Evolutionary conservation across 2,888 invertebrate species (phyloP), one percentile per base, ranked within the genome.

Genomic region (Sussaba pulchella): DNA sequence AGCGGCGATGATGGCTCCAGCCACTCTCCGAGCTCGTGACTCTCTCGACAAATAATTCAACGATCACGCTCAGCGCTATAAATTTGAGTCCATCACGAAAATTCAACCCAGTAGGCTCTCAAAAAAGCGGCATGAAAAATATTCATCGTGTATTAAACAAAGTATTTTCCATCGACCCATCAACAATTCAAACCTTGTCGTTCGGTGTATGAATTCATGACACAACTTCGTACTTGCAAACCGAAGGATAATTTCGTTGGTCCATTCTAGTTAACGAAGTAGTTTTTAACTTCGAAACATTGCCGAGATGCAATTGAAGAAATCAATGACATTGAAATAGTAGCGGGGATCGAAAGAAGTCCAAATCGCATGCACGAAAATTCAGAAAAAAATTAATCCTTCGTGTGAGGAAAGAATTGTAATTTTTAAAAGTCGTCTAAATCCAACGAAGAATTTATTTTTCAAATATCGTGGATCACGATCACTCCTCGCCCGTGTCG

Each of bases 1-100:
- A 54, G 19, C 57, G 19, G 10, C 24, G 57, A 61, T 71, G 71
- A 80, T 79, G 79, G 66, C 66, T 52, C 67, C 17, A 76, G 71
- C 71, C 80, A 75, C 79, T 75, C 66, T 26, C 45, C 43, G 50
- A 52, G 74, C 70, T 74, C 72, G 76, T 54, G 47, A 72, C 73
- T 70, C 64, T 39, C 69, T 10, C 61, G 67, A 63, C 67, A 26
- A 80, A 80, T 80, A 69, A 72, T 80, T 80, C 80, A 80, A 41
- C 43, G 76, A 80, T 80, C 67, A 24, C 59, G 39, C 31, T 24
- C 66, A 12, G 41, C 41, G 52, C 66, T 57, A 52, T 79, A 71
- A 79, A 79, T 78, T 78, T 57, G 17, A 69, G 43, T 26, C 69
- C 41, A 52, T 52, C 17, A 5, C 69, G 17, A 69, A 39, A 9